Percentiles rank a stretch among this genome's conserved stretches.
These are phyloP conservation scores for Megaceryle alcyon DNA, from an alignment of 2,797 vertebrate genomes.

Conservation along the genomic window DNA sequence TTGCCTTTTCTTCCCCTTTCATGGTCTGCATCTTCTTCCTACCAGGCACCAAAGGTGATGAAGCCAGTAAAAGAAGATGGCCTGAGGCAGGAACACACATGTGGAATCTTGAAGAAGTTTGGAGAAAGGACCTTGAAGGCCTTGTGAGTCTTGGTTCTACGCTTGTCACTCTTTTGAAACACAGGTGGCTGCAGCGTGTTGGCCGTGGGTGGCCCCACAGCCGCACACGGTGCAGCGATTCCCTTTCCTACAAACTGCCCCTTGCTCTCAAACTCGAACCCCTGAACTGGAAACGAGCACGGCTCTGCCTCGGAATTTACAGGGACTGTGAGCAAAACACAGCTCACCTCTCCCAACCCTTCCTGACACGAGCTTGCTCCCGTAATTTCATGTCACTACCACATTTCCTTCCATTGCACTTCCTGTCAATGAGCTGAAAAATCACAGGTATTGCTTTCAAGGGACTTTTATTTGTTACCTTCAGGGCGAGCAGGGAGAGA, in stretches of 20 bases:
- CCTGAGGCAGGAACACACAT: slow-evolving; percentile 11
- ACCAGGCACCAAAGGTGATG: not conserved
- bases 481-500: not conserved
- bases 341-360: not conserved
- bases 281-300: no score
- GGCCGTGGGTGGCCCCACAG: no score
- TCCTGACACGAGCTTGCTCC: not conserved
- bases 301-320: no score
- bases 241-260: no score
- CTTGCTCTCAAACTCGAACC: no score
- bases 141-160: slow-evolving; percentile 33
- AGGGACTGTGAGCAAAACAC: no score
- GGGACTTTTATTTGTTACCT: not conserved
- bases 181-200: no score
- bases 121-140: not conserved
- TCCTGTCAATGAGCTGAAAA: no score
- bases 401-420: no score
- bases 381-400: not conserved
- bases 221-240: no score
- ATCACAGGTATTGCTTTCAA: not conserved
- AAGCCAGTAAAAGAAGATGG: not conserved
- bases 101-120: slow-evolving; percentile 33
- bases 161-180: no score
- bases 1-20: not conserved
- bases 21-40: not conserved